Base-by-base conservation (phyloP, 2,113 vertebrate genomes). In the Ailuropoda melanoleuca region DNA sequence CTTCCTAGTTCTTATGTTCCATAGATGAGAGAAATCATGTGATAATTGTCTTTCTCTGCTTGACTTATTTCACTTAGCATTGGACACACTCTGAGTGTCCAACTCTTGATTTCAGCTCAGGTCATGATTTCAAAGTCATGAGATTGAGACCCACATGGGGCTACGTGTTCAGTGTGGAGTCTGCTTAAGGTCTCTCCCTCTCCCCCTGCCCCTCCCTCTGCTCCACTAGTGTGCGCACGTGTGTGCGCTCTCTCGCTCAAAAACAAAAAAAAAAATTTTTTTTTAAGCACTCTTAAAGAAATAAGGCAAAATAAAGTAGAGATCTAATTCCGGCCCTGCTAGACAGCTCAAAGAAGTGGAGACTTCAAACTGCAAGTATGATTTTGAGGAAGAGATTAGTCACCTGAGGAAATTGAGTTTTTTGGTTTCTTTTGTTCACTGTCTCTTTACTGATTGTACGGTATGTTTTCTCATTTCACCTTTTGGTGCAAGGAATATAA, bases 321-420 rank as follows among this genome's bases (percentile, higher is more conserved):
- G 15, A 39, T 34, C 62, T 82, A 37, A 70, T 70, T 83, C 50
- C 92, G 29, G 18, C 88, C 91, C 23, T 66, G 23, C 26, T 55
- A 31, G 10, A 84, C 62, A 89, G 48, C 37, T 66, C 48, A 89
- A 68, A 29, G 11, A 78, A 72, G 4, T 24, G 26, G 72, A 29
- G 2, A 74, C 48, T 91, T 93, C 37, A 53, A 26, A 37, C 39
- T 88, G 12, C 6, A 75, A 84, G 23, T 8, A 8, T 60, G n/a
- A 60, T 43, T 85, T 72, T 68, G 81, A 96, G 77, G 29, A 56
- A 11, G 70, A 78, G 24, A 11, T 93, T 78, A 93, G 21, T 39
- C 3, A 1, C 31, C 62, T 92, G 56, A 85, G 19, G 31, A 78
- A 70, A 77, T 4, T 70, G 83, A 92, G n/a, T 53, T 81, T 83